Evolutionary conservation across 1,140 invertebrate species (phyloP), one percentile per base, ranked within the genome.

Genomic region (Oedothorax gibbosus): DNA sequence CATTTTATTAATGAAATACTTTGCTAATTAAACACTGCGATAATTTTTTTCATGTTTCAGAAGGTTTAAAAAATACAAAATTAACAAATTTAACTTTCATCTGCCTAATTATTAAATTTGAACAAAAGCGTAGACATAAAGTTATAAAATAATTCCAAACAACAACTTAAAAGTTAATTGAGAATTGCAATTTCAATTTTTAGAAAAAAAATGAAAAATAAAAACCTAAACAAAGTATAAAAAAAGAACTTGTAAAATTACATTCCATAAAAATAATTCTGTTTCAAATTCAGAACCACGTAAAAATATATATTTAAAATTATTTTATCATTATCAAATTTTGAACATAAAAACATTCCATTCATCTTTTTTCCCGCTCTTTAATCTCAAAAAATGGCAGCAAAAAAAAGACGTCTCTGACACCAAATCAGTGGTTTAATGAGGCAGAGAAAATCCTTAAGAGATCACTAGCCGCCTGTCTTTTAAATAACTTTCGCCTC

Each of bases 371-470:
- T 76, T 75, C 18, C 12, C 18, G 18, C 57, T 35, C 35, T 35
- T 35, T 71, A 35, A 65, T 84, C 72, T 51, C 51, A 21, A 65
- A 84, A 66, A 66, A 12, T 73, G 60, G 68, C 81, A 56, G 18
- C 56, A 15, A 71, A 75, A 84, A 71, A 79, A 84, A 68, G 54
- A 10, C 72, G 20, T 5, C 18, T 49, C 72, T 84, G 81, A 84
- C 81, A 84, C 72, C 81, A 76, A 84, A 84, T 84, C 81, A 76
- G 81, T 60, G 21, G 71, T 62, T 84, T 84, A 84, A 84, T 84
- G 81, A 84, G 81, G 71, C 81, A 76, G 81, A 60, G 68, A 84
- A 84, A 84, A 73, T 84, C 81, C 76, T 84, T 84, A 84, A 84
- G 76, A 84, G 81, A 84, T 84, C 81, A 84, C 81, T 84, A 54